phyloP scores from a whole-genome alignment of 2,888 invertebrate species.

The Trichogramma evanescens region DNA sequence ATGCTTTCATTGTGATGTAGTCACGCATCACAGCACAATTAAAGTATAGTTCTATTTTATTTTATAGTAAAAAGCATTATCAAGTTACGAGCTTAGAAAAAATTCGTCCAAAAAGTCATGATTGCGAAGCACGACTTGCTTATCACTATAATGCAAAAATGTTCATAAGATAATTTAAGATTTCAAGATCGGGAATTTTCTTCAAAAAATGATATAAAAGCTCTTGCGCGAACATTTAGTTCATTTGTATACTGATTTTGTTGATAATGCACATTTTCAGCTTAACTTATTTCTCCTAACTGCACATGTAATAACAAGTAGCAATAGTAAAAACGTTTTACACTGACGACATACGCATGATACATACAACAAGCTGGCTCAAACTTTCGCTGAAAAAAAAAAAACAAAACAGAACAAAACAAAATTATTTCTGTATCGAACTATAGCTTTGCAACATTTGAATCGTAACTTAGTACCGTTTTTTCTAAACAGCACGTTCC shows the following conservation, averaged over 20 bases:
- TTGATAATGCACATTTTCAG: slow-evolving; percentile 19
- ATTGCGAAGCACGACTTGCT: background rate
- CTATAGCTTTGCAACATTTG: slow-evolving; percentile 21
- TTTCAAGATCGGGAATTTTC: slow-evolving; percentile 14
- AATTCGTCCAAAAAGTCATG: slow-evolving; percentile 4
- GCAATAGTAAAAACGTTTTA: slow-evolving; percentile 22
- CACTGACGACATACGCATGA: slow-evolving; percentile 23
- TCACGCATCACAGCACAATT: no score
- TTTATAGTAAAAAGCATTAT: slow-evolving; percentile 2
- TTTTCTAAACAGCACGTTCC: background rate
- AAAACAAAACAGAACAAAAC: slow-evolving; percentile 12
- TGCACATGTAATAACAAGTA: slow-evolving; percentile 21
- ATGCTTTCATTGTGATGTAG: no score
- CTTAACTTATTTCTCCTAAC: slow-evolving; percentile 18
- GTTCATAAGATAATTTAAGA: background rate
- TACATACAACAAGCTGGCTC: slow-evolving; percentile 21
- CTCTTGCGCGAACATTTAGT: slow-evolving; percentile 15
- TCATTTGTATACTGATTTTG: slow-evolving; percentile 1
- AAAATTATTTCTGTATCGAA: background rate
- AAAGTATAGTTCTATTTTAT: background rate
- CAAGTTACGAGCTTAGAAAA: background rate
- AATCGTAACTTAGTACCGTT: slow-evolving; percentile 26
- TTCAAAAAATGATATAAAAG: slow-evolving; percentile 12
- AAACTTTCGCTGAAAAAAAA: slow-evolving; percentile 19
- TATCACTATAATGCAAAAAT: no score